These are phyloP conservation scores for Philaenus spumarius DNA, from an alignment of 1,140 invertebrate species.

Conservation along the genomic window DNA sequence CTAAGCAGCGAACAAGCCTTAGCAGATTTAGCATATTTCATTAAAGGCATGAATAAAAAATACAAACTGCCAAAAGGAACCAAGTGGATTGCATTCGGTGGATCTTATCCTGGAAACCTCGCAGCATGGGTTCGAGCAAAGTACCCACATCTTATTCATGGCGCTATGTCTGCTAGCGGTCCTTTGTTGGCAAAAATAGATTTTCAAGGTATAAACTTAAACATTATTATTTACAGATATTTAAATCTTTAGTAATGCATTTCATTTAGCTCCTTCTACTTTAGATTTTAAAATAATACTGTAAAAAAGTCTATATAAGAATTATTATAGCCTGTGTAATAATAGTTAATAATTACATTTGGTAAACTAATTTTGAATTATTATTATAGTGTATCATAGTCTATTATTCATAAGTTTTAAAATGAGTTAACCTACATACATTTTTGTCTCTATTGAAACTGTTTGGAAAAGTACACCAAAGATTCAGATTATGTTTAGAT, in stretches of 20 bases:
- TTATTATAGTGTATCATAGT: no score
- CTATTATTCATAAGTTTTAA: no score
- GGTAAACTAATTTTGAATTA: no score
- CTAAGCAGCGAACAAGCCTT: constrained; percentile 82
- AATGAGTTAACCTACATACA: no score
- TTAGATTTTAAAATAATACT: background rate
- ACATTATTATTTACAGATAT: background rate
- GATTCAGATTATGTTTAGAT: no score
- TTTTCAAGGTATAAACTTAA: constrained; percentile 56
- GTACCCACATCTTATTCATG: constrained; percentile 83
- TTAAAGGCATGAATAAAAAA: constrained; percentile 55
- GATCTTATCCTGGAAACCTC: constrained; percentile 85
- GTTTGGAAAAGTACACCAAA: no score
- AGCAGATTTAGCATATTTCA: constrained; percentile 79
- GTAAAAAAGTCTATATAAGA: background rate
- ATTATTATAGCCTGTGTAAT: background rate
- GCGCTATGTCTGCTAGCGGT: constrained; percentile 80
- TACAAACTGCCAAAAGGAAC: constrained; percentile 52
- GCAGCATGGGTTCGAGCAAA: constrained; percentile 88
- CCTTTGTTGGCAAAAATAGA: constrained; percentile 76
- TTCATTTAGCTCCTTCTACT: background rate
- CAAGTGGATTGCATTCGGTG: constrained; percentile 89
- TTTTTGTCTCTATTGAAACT: no score
- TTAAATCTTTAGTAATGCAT: background rate
- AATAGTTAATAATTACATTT: no score